Conservation (phyloP, 1,140 invertebrate species). For the Drosophila setifemur region DNA sequence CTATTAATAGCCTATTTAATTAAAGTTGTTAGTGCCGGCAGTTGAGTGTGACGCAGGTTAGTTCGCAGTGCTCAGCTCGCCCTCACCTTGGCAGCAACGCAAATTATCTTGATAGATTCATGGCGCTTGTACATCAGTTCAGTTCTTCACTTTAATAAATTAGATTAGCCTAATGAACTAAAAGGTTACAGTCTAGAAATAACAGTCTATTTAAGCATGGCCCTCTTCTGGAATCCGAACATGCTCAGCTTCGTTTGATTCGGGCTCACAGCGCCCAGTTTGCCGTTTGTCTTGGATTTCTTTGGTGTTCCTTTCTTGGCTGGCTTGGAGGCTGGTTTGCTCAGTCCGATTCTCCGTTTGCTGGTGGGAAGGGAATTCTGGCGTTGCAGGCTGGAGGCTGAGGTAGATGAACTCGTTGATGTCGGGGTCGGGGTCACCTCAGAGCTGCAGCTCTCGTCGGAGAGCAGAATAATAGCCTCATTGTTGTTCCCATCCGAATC, state of each 20-base stretch:
- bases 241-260: slow-evolving; percentile 74
- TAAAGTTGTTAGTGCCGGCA: slow-evolving; percentile 54
- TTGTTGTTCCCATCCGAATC: slow-evolving; percentile 16
- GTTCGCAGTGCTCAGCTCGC: not conserved
- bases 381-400: not conserved
- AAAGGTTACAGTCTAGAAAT: not conserved
- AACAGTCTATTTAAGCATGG: slow-evolving; percentile 55
- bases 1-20: slow-evolving; percentile 68
- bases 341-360: slow-evolving; percentile 51
- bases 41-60: slow-evolving; percentile 41
- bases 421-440: slow-evolving; percentile 33
- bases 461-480: slow-evolving; percentile 28
- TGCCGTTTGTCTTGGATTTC: slow-evolving; percentile 15
- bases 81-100: slow-evolving; percentile 41
- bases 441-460: slow-evolving; percentile 45
- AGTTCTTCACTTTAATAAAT: slow-evolving; percentile 40
- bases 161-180: slow-evolving; percentile 26
- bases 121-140: slow-evolving; percentile 23
- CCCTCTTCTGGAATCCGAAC: slow-evolving; percentile 76
- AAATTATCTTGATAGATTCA: slow-evolving; percentile 43
- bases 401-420: not conserved
- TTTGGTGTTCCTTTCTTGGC: slow-evolving; percentile 30
- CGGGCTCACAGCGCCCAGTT: slow-evolving; percentile 7
- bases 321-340: slow-evolving; percentile 44
- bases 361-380: slow-evolving; percentile 19